Conservation (phyloP, 2,888 invertebrate species). For the Andrena fulva region DNA sequence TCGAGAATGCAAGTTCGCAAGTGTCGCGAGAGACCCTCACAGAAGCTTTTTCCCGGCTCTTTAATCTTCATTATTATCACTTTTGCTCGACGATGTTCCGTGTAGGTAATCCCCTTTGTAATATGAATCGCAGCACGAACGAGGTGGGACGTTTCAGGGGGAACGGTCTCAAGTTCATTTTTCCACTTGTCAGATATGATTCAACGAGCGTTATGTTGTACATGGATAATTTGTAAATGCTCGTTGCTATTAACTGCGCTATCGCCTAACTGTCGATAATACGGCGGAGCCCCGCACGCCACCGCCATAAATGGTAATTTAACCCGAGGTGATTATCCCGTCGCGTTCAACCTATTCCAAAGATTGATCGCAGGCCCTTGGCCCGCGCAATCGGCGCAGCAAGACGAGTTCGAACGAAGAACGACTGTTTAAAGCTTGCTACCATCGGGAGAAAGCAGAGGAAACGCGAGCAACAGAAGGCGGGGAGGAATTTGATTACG, state of each 20-base stretch:
- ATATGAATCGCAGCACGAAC: too few species aligned
- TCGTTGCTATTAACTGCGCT: slow-evolving; percentile 3
- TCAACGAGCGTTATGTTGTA: background rate
- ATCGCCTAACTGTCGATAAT: slow-evolving; percentile 22
- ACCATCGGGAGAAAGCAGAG: background rate
- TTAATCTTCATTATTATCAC: too few species aligned
- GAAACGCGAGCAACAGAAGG: background rate
- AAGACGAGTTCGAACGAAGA: background rate
- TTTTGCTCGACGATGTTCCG: too few species aligned
- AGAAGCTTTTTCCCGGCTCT: too few species aligned
- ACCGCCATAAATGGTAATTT: slow-evolving; percentile 7
- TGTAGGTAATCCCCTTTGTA: too few species aligned
- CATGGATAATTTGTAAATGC: background rate
- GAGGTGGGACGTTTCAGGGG: too few species aligned
- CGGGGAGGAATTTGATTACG: slow-evolving; percentile 45
- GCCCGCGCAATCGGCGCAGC: background rate
- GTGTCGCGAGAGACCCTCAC: too few species aligned
- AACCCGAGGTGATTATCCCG: slow-evolving; percentile 11
- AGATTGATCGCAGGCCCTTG: slow-evolving; percentile 11
- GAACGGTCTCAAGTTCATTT: background rate
- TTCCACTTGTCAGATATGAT: background rate
- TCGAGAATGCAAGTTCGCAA: too few species aligned
- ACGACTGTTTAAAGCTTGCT: slow-evolving; percentile 24
- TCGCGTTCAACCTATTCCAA: slow-evolving; percentile 10
- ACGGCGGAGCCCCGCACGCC: background rate